Conservation (phyloP, 2,888 invertebrate genomes). For the Cephalotes varians region DNA sequence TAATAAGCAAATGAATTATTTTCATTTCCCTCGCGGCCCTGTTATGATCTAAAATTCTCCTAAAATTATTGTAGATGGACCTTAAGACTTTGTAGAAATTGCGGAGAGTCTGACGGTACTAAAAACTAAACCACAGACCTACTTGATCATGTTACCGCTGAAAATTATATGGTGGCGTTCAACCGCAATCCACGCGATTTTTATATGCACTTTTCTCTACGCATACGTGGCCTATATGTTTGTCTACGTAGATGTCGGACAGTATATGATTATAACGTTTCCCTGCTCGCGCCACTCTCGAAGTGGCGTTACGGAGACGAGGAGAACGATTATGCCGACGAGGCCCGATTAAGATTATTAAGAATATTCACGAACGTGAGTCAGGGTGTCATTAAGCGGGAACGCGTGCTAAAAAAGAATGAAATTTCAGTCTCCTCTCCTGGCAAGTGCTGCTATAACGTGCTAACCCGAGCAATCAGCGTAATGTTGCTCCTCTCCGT, state of each 20-base stretch:
- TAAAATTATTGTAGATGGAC: too few species aligned
- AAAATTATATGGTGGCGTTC: not conserved
- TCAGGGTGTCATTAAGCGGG: slow-evolving; percentile 61
- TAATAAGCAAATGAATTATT: too few species aligned
- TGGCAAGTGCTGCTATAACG: not conserved
- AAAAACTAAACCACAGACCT: slow-evolving; percentile 2
- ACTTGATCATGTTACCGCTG: slow-evolving; percentile 12
- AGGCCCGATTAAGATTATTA: slow-evolving; percentile 75
- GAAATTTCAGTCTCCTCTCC: slow-evolving; percentile 60
- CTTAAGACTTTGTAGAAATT: not conserved
- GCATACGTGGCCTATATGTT: not conserved
- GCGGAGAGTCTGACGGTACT: not conserved
- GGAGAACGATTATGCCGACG: slow-evolving; percentile 67
- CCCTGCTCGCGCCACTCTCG: not conserved
- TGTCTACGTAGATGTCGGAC: slow-evolving; percentile 18
- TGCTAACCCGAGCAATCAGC: slow-evolving; percentile 61
- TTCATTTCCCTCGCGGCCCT: too few species aligned
- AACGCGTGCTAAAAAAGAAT: slow-evolving; percentile 61
- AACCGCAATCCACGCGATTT: not conserved
- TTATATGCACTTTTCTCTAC: not conserved
- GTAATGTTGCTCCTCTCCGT: slow-evolving; percentile 68
- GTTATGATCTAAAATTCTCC: too few species aligned
- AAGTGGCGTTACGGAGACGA: slow-evolving; percentile 19
- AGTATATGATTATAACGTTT: slow-evolving; percentile 26
- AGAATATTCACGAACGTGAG: slow-evolving; percentile 76